Conservation (phyloP, 1,140 invertebrate genomes). For the Euura lappo region DNA sequence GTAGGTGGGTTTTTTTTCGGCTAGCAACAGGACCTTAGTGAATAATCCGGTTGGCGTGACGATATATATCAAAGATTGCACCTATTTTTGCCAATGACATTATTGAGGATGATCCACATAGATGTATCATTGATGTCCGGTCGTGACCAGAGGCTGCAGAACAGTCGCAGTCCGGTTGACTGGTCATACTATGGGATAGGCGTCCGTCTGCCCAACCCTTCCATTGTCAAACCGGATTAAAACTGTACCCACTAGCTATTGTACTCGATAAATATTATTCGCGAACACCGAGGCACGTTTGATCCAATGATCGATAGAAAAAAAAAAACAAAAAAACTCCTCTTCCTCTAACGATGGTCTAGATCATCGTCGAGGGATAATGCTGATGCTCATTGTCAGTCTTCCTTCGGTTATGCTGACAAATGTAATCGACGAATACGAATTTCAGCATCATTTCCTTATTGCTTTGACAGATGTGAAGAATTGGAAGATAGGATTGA, state of each 20-base stretch:
- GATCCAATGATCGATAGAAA: too few species aligned
- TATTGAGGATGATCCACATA: background rate
- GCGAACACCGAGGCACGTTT: too few species aligned
- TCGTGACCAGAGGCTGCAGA: background rate
- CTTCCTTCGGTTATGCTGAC: too few species aligned
- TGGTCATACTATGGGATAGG: conserved; percentile 4
- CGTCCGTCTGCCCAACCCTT: background rate
- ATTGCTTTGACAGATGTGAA: too few species aligned
- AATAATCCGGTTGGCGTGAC: too few species aligned
- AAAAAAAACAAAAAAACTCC: too few species aligned
- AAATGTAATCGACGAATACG: too few species aligned
- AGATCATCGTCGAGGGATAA: too few species aligned
- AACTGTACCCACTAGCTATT: background rate
- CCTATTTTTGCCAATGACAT: conserved; percentile 1
- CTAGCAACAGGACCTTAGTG: background rate
- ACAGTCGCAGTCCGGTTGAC: background rate
- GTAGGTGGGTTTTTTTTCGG: background rate
- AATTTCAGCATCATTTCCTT: too few species aligned
- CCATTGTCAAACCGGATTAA: background rate
- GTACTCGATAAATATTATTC: background rate
- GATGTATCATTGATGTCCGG: background rate
- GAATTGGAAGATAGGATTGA: too few species aligned
- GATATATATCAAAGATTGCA: background rate
- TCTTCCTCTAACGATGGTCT: too few species aligned
- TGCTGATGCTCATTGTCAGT: too few species aligned